Base-by-base conservation (phyloP, 2,888 invertebrate species). In the Balanococcus diminutus region DNA sequence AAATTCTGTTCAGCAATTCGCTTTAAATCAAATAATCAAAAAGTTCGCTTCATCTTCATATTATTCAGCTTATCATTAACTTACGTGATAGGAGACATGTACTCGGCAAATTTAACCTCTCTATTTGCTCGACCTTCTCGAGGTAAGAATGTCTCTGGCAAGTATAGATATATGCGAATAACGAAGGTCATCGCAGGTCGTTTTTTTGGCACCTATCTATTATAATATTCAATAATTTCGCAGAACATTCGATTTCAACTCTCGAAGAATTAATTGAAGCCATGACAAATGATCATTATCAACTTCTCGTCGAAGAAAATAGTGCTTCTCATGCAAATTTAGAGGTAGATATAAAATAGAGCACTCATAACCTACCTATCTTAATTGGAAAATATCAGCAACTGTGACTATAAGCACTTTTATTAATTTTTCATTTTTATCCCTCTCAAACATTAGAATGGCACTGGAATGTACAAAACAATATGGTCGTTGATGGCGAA, bases 31-130 rank as follows among this genome's bases (percentile, higher is more conserved):
- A 91, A 92, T 84, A 93, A 92, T 0, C 92, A 93, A 89, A 93
- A 94, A 88, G 93, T 93, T 0, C 92, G 94, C 81, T 91, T 94
- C 75, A 92, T 95, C n/a, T 92, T 93, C 16, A 93, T 94, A 36
- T 90, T 95, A 2, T 92, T 95, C 81, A 94, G 94, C 83, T 91
- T 95, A n/a, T 93, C 94, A 36, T 94, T 94, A 1, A 95, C 95
- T 0, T 95, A 95, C 89, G 94, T 95, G 4, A 93, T 95, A 82
- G 94, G 94, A 0, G 95, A 95, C 89, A 94, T 95, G 91, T 95
- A 95, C 89, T 94, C 95, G 0, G 95, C 95, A 0, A 95, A 94
- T 89, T 90, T 95, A 87, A 95, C 95, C 11, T 95, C 95, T 2
- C 90, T 95, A 31, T 91, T 95, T 86, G 95, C 95, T 0, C 91